Evolutionary conservation across 1,140 invertebrate species (phyloP).

Genomic region (Argopecten irradians): DNA sequence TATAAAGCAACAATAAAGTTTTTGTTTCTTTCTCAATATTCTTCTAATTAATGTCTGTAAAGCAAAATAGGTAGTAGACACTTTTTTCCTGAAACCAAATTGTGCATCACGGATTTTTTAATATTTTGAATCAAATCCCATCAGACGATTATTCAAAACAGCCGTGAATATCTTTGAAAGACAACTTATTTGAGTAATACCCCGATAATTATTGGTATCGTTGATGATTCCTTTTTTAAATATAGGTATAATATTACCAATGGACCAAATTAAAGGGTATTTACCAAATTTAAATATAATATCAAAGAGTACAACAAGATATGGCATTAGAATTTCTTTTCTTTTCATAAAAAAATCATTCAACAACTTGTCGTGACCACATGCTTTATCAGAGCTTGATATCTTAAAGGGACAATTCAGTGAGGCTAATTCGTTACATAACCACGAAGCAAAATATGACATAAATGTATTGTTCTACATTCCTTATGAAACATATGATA

Average conservation of each 20-base stretch:
- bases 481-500: no score
- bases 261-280: constrained; percentile 7
- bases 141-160: constrained; percentile 24
- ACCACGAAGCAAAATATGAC: no score
- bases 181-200: constrained; percentile 34
- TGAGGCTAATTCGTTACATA: no score
- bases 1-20: no score
- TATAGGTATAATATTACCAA: neutral
- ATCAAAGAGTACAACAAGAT: constrained; percentile 11
- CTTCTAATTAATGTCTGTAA: neutral
- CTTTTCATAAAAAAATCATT: no score
- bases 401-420: no score
- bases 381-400: no score
- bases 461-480: no score
- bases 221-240: constrained; percentile 14
- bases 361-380: no score
- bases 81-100: constrained; percentile 29
- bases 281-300: neutral
- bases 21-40: no score
- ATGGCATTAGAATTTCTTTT: constrained; percentile 31
- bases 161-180: no score
- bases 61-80: constrained; percentile 25
- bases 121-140: neutral
- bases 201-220: constrained; percentile 32
- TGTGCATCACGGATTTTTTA: constrained; percentile 27